A percentile compares a stretch with the other conserved stretches of the same genome.
phyloP scores from a whole-genome alignment of 37 sponge, comb jelly and placozoan genomes.

The Chondrosia reniformis region DNA sequence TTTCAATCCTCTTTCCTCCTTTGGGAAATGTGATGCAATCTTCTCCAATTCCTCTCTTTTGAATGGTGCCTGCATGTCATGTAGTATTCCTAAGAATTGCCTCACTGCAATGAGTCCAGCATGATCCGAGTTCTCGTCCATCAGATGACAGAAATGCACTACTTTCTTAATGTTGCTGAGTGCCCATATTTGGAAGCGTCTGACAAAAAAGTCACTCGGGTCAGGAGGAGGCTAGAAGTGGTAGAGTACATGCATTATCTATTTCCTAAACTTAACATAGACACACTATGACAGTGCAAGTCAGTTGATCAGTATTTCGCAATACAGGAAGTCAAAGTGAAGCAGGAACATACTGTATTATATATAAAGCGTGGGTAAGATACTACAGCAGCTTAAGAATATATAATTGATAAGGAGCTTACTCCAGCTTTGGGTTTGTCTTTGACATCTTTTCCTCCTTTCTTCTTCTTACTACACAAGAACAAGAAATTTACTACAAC shows the following conservation, averaged over 20 bases:
- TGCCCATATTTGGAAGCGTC: conserved; percentile 19
- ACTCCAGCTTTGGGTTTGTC: no score
- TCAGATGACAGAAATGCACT: neutral
- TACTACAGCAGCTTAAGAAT: no score
- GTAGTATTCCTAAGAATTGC: conserved; percentile 7
- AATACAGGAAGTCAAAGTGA: neutral
- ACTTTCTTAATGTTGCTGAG: neutral
- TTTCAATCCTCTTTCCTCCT: neutral
- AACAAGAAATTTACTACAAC: no score
- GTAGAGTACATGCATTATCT: no score
- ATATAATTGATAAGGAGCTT: no score
- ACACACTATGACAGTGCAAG: no score
- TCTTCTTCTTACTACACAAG: no score
- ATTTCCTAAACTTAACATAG: no score
- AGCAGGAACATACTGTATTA: neutral
- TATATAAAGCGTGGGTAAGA: no score
- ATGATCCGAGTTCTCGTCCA: neutral
- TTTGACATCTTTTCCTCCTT: no score
- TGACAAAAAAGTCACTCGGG: neutral
- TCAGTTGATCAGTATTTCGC: neutral
- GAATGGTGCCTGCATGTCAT: conserved; percentile 17
- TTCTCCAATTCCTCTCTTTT: conserved; percentile 6
- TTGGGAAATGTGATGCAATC: neutral
- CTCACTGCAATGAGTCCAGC: neutral
- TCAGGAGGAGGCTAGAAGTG: conserved; percentile 11